Conservation (phyloP, 1,140 invertebrate genomes). For the Papilio machaon region DNA sequence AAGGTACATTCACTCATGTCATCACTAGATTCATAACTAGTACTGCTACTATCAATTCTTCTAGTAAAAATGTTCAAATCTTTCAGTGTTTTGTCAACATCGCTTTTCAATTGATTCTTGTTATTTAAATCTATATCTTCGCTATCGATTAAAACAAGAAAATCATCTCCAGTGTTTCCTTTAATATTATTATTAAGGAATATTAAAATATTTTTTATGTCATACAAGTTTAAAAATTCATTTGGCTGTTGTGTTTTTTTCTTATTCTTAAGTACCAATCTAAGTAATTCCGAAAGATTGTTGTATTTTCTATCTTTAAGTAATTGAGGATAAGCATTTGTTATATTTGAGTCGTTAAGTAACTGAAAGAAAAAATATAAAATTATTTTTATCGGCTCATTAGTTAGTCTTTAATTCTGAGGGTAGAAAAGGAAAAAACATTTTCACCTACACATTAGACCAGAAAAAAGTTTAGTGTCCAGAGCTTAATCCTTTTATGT, state of each 20-base stretch:
- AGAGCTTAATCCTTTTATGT: no score
- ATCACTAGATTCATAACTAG: constrained; percentile 3
- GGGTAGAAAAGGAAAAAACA: no score
- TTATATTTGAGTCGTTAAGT: not conserved
- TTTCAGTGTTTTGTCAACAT: not conserved
- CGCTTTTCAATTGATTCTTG: not conserved
- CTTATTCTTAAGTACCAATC: not conserved
- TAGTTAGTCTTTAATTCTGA: no score
- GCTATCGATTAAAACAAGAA: not conserved
- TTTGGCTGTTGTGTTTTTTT: not conserved
- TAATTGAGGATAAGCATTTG: not conserved
- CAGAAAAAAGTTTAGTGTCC: no score
- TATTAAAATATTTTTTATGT: not conserved
- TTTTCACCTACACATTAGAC: no score
- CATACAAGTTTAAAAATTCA: no score
- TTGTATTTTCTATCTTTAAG: not conserved
- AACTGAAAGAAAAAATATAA: not conserved
- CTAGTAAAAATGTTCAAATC: not conserved
- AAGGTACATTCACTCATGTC: not conserved
- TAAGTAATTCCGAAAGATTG: not conserved
- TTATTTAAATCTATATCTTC: not conserved
- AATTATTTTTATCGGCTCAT: not conserved
- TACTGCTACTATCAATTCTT: not conserved
- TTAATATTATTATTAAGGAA: not conserved
- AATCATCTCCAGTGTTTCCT: not conserved